Evolutionary conservation across 2,797 vertebrate species (phyloP), one percentile per base, ranked within the genome.

Genomic region (Mormyrops boulengeri): DNA sequence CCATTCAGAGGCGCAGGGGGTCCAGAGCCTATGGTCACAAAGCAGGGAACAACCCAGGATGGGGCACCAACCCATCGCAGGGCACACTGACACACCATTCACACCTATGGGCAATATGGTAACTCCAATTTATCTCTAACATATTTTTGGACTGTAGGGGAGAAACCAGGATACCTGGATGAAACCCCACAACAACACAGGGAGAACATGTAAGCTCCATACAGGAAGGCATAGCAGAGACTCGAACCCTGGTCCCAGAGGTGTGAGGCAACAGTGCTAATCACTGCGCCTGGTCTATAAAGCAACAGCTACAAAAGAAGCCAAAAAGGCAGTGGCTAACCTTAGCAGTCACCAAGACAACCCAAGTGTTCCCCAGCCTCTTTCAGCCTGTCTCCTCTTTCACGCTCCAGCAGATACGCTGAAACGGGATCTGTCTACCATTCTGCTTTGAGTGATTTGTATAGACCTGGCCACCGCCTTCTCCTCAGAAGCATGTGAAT

Each of bases 401-500:
- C 85, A 57, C 30, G 26, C 14, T 38, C 57, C 85, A 3, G 49
- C 53, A 87, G 53, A 52, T 52, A 52, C 50, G 8, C 50, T 86
- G 85, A 52, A 52, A 86, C 2, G 11, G 50, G 85, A 86, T 87
- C 47, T 6, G 6, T 41, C 34, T 41, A 12, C 53, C 53, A 57
- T 57, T 57, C 34, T 87, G 49, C 73, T 44, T 41, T 55, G 85
- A 57, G 50, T 26, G 85, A 87, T 87, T 41, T 60, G 85, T 87
- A 30, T 86, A 57, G 85, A 87, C 34, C 85, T 17, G 17, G 85
- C 14, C 52, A 57, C 50, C 22, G 53, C 52, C 49, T 87, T 55
- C 85, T 34, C 47, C 85, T 86, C 50, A 22, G 34, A 57, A 53
- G 53, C 85, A 19, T 17, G 49, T 57, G 30, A 87, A 87, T 22